phyloP scores from a whole-genome alignment of 2,888 invertebrate species.

The Dione juno region DNA sequence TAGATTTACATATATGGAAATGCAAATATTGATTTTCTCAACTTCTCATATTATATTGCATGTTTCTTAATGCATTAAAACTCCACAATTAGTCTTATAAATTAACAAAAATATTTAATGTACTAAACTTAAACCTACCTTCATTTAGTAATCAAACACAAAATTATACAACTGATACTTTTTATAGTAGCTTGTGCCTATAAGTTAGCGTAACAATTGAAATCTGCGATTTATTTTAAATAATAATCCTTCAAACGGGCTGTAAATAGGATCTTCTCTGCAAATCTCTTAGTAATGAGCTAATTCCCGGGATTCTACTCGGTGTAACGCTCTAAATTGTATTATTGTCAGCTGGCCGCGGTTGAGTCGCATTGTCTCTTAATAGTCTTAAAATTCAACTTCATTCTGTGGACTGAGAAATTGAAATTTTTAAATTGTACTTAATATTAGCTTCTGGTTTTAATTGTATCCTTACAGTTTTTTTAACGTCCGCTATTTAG shows the following conservation, averaged over 20 bases:
- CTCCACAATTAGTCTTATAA: no score
- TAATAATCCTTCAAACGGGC: conserved; percentile 26
- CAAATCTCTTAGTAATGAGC: conserved; percentile 38
- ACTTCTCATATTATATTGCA: no score
- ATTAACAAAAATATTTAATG: no score
- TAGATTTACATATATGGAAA: no score
- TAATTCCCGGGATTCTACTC: conserved; percentile 38
- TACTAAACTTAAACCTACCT: no score
- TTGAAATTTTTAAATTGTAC: conserved; percentile 17
- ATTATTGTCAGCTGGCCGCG: conserved; percentile 40
- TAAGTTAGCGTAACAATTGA: background rate
- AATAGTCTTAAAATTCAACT: conserved; percentile 31
- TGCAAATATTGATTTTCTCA: no score
- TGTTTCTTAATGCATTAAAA: no score
- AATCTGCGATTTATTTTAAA: conserved; percentile 7
- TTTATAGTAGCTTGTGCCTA: background rate
- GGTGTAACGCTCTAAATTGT: conserved; percentile 39
- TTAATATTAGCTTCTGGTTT: background rate
- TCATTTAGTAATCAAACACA: no score
- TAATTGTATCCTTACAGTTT: background rate
- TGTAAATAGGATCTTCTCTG: conserved; percentile 35
- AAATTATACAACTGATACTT: no score
- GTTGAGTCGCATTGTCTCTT: conserved; percentile 35
- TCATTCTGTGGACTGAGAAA: conserved; percentile 21
- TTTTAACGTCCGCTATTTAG: no score